Base-by-base conservation (phyloP, 1,140 invertebrate species). In the Sinella curviseta region DNA sequence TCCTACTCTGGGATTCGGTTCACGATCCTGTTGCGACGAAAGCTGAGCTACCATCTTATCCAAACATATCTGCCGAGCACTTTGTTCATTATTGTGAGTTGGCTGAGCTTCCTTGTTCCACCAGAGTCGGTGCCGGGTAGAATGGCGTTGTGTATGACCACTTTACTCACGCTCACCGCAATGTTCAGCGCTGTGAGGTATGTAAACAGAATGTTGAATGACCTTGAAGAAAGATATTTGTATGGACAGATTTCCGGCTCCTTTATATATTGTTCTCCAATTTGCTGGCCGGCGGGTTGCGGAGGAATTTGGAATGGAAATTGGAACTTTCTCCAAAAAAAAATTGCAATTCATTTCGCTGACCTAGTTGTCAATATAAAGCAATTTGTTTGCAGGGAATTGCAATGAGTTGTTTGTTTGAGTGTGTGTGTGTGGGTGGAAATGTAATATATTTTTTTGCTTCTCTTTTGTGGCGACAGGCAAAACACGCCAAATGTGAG, bases 11-110 rank as follows among this genome's bases (percentile, higher is more conserved):
- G 81, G 31, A 76, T 83, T 26, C 57, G 78, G n/a, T 79, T 83
- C 31, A 73, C 73, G 4, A 31, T 91, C 65, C 89, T 87, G 76
- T 85, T 91, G 78, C 90, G 90, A 20, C 83, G 90, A 26, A 90
- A 90, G 84, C 86, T 91, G 0, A 86, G 89, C 33, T 89, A 90
- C 77, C 90, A 91, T 80, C 85, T 91, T 0, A 84, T 91, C 33
- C 90, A 91, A 84, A 91, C 89, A 78, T 92, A 91, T 82, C 84
- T 92, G 14, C 91, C 91, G 0, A 90, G 89, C 12, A 89, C 90
- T 1, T 84, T 92, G 36, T 91, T 91, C 81, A 90, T 91, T 34
- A 89, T 91, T 81, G 91, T 92, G 82, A 91, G 90, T 0, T 92
- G 91, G 90, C 89, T 91, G 70, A 78, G 36, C 35, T 79, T 79